Evolutionary conservation across 2,797 vertebrate species (phyloP).

Genomic region (Ciconia nigra): DNA sequence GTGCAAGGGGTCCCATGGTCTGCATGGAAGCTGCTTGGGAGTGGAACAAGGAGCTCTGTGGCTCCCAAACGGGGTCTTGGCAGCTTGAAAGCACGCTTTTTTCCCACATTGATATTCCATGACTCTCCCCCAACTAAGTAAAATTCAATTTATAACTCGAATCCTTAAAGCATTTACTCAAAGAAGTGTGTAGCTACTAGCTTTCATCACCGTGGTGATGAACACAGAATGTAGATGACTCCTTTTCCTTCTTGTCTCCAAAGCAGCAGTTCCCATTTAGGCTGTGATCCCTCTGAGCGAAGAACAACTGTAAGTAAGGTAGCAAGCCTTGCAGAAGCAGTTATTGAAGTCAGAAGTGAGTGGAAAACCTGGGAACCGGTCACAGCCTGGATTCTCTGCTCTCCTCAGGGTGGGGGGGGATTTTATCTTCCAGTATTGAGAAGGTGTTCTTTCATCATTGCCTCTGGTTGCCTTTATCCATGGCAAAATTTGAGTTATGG

Average conservation of each 20-base stretch:
- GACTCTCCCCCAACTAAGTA: not conserved
- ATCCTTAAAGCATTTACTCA: not conserved
- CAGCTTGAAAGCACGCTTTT: not conserved
- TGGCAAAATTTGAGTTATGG: not conserved
- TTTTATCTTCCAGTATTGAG: not conserved
- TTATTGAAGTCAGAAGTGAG: not conserved
- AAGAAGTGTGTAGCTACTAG: not conserved
- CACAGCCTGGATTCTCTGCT: not conserved
- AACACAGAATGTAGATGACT: not conserved
- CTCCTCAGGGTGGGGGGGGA: not conserved
- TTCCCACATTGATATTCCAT: fast-evolving
- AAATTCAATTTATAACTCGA: not conserved
- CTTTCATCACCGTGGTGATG: not conserved
- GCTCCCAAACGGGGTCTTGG: not conserved
- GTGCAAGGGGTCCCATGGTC: fast-evolving
- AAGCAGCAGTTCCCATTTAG: not conserved
- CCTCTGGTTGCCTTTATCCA: not conserved
- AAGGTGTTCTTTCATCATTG: not conserved
- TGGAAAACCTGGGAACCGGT: not conserved
- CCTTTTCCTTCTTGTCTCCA: not conserved
- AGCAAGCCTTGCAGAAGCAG: not conserved
- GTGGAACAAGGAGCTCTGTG: not conserved
- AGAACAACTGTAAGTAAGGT: not conserved
- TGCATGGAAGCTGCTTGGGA: not conserved
- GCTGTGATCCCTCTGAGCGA: not conserved